phyloP scores from a whole-genome alignment of 2,888 invertebrate genomes.

The Patella depressa region DNA sequence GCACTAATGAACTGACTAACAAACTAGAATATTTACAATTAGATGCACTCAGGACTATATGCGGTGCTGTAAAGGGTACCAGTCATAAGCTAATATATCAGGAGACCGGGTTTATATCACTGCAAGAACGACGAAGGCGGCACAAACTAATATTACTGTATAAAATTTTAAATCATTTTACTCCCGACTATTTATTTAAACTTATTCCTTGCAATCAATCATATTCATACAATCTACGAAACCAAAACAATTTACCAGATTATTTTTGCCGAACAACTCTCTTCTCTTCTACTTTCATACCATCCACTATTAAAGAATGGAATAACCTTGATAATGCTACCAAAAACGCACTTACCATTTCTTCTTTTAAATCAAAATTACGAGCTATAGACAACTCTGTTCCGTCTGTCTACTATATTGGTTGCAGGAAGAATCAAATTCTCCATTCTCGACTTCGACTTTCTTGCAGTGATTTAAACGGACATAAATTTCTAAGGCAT shows the following conservation, averaged over 20 bases:
- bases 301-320: background rate
- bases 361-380: too few species aligned
- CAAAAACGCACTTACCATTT: too few species aligned
- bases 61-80: background rate
- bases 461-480: too few species aligned
- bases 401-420: too few species aligned
- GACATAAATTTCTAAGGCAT: too few species aligned
- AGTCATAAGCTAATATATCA: background rate
- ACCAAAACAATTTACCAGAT: background rate
- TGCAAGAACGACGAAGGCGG: background rate
- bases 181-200: background rate
- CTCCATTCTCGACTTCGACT: too few species aligned
- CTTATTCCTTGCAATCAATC: background rate
- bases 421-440: too few species aligned
- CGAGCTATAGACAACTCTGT: too few species aligned
- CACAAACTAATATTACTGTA: background rate
- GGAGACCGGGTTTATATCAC: background rate
- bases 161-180: background rate
- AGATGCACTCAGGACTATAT: slow-evolving; percentile 2
- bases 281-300: background rate
- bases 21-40: background rate
- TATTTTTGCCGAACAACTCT: background rate
- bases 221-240: background rate
- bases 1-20: background rate
- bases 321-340: background rate